Percentiles rank a stretch among this genome's conserved stretches.
Conservation (phyloP, 53 echinoderm and acorn worm species). For the Actinopyga echinites region DNA sequence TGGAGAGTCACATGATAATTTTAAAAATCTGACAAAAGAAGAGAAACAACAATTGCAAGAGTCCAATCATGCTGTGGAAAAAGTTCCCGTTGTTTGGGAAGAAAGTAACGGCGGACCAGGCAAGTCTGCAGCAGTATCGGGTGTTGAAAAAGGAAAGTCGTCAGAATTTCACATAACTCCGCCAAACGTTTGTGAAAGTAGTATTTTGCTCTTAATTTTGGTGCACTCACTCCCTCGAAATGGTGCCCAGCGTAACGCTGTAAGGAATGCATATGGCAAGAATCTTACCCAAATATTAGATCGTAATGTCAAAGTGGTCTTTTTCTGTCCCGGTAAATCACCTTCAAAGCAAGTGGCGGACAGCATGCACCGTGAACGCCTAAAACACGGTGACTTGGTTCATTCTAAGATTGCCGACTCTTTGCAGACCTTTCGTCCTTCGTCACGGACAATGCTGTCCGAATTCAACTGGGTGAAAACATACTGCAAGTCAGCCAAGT, state of each 20-base stretch:
- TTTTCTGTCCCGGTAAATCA: conserved; percentile 59
- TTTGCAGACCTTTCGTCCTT: conserved; percentile 41
- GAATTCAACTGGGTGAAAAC: conserved; percentile 75
- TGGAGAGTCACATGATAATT: conserved; percentile 23
- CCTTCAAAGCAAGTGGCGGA: conserved; percentile 45
- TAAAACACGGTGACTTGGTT: conserved; percentile 56
- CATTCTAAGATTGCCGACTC: conserved; percentile 66
- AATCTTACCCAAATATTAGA: conserved; percentile 34
- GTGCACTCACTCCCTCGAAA: conserved; percentile 68
- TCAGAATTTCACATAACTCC: conserved; percentile 61
- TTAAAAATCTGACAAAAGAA: conserved; percentile 25
- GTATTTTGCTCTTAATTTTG: conserved; percentile 59
- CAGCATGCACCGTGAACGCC: conserved; percentile 41
- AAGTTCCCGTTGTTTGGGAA: conserved; percentile 29
- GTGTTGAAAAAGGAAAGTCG: conserved; percentile 5
- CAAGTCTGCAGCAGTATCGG: neutral
- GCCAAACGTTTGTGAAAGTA: conserved; percentile 44
- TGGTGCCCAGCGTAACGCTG: conserved; percentile 60
- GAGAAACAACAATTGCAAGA: conserved; percentile 13
- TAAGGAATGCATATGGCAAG: conserved; percentile 66
- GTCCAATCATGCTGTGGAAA: neutral
- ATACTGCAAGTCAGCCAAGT: conserved; percentile 66
- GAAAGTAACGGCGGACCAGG: conserved; percentile 9
- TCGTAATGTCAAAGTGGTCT: conserved; percentile 49
- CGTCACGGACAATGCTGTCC: conserved; percentile 66